Percentiles rank a stretch among this genome's conserved stretches.
phyloP scores from a whole-genome alignment of 2,113 vertebrate genomes.

The Gobio gobio region DNA sequence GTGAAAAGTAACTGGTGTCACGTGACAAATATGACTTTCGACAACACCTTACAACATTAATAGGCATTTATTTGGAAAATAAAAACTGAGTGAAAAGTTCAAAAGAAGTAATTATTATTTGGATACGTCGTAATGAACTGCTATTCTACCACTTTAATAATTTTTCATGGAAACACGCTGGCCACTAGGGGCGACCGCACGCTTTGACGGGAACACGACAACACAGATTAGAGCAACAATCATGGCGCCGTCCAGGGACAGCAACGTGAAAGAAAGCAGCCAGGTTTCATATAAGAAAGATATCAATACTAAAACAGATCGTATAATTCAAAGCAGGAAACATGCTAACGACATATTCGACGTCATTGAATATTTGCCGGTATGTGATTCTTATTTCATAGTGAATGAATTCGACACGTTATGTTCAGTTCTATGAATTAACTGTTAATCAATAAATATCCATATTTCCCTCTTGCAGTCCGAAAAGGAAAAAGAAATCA shows the following conservation, averaged over 20 bases:
- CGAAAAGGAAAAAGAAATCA: constrained; percentile 73
- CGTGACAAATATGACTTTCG: no score
- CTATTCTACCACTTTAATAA: neutral
- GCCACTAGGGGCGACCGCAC: constrained; percentile 38
- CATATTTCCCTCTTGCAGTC: constrained; percentile 69
- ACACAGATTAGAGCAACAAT: constrained; percentile 30
- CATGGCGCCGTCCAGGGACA: constrained; percentile 75
- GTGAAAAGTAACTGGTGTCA: neutral
- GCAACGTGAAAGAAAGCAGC: constrained; percentile 69
- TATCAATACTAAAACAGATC: constrained; percentile 61
- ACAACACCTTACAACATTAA: no score
- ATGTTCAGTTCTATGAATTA: neutral
- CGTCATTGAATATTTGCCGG: constrained; percentile 79
- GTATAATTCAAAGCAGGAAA: constrained; percentile 75
- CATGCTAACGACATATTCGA: constrained; percentile 88
- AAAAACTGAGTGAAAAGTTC: neutral
- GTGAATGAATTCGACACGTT: neutral
- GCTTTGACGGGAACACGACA: neutral
- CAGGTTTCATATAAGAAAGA: constrained; percentile 63
- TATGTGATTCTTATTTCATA: constrained; percentile 20
- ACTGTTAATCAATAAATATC: neutral
- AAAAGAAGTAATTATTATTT: neutral
- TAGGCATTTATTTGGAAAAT: no score
- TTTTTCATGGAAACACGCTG: neutral
- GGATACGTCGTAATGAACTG: neutral